phyloP scores from a whole-genome alignment of 2,888 invertebrate species.

The Ennomos quercinarius region DNA sequence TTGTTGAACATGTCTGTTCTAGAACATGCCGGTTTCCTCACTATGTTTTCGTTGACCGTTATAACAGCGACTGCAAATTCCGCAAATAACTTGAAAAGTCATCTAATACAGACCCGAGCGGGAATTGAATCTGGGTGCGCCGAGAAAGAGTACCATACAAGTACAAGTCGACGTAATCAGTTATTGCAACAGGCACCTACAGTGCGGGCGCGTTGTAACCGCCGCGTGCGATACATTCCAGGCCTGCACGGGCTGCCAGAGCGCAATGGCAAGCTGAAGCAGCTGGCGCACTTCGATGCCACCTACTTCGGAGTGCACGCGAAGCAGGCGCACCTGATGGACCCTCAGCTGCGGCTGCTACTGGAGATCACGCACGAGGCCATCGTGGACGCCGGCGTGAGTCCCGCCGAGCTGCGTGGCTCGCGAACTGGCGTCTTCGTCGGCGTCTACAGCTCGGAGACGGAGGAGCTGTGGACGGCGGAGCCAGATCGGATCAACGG shows the following conservation, averaged over 20 bases:
- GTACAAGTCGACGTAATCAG: too few species aligned
- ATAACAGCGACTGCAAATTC: too few species aligned
- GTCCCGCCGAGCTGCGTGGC: constrained; percentile 93
- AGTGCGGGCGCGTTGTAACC: not conserved
- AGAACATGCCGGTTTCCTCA: too few species aligned
- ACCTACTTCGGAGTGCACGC: constrained; percentile 96
- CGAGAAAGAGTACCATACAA: too few species aligned
- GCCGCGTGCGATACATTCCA: constrained; percentile 49
- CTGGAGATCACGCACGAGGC: constrained; percentile 97
- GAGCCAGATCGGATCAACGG: constrained; percentile 95
- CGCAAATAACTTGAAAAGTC: too few species aligned
- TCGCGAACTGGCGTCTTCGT: constrained; percentile 97
- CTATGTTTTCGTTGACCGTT: too few species aligned
- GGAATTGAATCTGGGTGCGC: too few species aligned
- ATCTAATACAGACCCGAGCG: too few species aligned
- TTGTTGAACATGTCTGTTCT: too few species aligned
- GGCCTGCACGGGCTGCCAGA: constrained; percentile 92
- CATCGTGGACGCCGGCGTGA: constrained; percentile 94
- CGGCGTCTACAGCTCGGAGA: constrained; percentile 95
- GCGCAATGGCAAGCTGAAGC: constrained; percentile 93
- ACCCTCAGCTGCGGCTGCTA: constrained; percentile 95
- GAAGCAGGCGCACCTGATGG: constrained; percentile 96
- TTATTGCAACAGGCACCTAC: too few species aligned
- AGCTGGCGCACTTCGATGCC: constrained; percentile 92
- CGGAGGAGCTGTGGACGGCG: constrained; percentile 94